Evolutionary conservation across 2,113 vertebrate genomes (phyloP), one percentile per base, ranked within the genome.

Genomic region (Xiphophorus couchianus): DNA sequence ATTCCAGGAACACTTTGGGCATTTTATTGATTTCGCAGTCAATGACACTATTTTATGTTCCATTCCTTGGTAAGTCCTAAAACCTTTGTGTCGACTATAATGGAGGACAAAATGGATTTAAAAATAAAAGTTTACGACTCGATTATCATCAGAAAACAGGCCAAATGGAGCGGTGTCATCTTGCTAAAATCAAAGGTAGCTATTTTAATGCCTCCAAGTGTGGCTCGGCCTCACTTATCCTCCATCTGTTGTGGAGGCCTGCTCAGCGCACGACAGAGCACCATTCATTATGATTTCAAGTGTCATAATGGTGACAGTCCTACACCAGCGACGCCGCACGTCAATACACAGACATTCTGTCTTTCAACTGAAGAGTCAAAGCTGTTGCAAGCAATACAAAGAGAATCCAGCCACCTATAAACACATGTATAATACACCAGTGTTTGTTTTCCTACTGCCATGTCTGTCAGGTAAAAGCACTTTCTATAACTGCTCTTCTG

Each of bases 1-100:
- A 72, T 60, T 73, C 35, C 60, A 42, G 28, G 22, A 39, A 28
- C 37, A 12, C 28, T 68, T 30, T 22, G n/a, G 64, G 33, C 69
- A 22, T 62, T 63, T 72, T 77, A 69, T 39, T 72, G 73, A 76
- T 69, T 68, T 64, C 28, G 0, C 4, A 66, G 54, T 76, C 39
- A 9, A 58, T 51, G 27, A 37, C 19, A 39, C n/a, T 29, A 62
- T 70, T 71, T 63, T 44, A n/a, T 67, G 1, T 63, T 68, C 39
- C 39, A 22, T 39, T 42, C 30, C 1, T 4, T 28, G 42, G 27
- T 29, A 12, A 62, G 8, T 71, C 17, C 1, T 12, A 62, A 5
- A 4, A 22, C 28, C 33, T 64, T 64, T 28, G 11, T 64, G 17
- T 30, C 8, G 10, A 19, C 27, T 39, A 28, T 35, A 12, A 22